These are phyloP conservation scores for Nezara viridula DNA, from an alignment of 2,888 invertebrate species.

Conservation along the genomic window DNA sequence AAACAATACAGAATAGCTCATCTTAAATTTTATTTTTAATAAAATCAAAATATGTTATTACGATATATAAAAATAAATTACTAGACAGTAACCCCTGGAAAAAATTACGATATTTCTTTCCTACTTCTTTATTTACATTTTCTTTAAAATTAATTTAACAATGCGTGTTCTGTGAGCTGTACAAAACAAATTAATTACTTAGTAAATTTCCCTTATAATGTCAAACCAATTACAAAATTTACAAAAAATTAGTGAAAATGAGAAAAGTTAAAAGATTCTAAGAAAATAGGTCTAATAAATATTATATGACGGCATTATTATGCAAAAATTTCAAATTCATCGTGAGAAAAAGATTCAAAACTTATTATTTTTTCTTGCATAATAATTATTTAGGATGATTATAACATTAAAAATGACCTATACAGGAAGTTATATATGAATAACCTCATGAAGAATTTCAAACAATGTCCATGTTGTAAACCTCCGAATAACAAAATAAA, in stretches of 20 bases:
- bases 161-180: constrained; percentile 56
- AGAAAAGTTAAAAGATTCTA: constrained; percentile 48
- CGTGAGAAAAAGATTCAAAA: constrained; percentile 16
- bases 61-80: constrained; percentile 40
- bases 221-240: constrained; percentile 57
- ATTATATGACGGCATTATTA: constrained; percentile 51
- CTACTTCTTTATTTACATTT: constrained; percentile 56
- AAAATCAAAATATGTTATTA: constrained; percentile 9
- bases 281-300: constrained; percentile 54
- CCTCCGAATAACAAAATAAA: constrained; percentile 62
- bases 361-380: constrained; percentile 33
- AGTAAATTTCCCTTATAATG: constrained; percentile 24
- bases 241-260: constrained; percentile 57
- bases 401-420: constrained; percentile 55
- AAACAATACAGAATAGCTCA: constrained; percentile 17
- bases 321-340: constrained; percentile 28
- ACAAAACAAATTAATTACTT: constrained; percentile 55
- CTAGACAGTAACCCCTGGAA: constrained; percentile 49
- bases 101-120: constrained; percentile 52
- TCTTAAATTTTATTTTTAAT: constrained; percentile 2
- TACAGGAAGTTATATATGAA: constrained; percentile 17
- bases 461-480: constrained; percentile 62
- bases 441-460: constrained; percentile 56
- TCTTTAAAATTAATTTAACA: constrained; percentile 55
- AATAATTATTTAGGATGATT: not conserved